A percentile compares a stretch with the other conserved stretches of the same genome.
phyloP scores from a whole-genome alignment of 2,888 invertebrate species.

The Sminthurides aquaticus region DNA sequence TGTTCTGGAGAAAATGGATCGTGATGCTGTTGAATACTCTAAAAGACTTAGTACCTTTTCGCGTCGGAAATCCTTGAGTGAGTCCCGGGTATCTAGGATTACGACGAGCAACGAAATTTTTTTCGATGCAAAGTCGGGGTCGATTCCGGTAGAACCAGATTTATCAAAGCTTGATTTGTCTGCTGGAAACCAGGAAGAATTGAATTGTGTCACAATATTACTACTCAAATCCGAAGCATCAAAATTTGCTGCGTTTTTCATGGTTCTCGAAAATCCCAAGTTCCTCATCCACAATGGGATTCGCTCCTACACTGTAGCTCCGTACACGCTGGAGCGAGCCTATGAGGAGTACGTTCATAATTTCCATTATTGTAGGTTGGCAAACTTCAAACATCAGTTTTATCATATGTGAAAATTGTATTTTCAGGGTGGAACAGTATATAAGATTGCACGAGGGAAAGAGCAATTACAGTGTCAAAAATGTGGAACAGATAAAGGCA shows the following conservation, averaged over 20 bases:
- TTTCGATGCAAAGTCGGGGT: neutral
- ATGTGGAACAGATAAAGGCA: neutral
- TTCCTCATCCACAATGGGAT: neutral
- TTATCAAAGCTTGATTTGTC: conserved; percentile 3
- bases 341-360: conserved; percentile 12
- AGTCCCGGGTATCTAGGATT: neutral
- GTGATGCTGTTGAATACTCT: neutral
- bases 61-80: too few relatives aligned
- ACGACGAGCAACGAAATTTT: neutral
- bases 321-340: conserved; percentile 4
- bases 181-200: neutral
- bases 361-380: too few relatives aligned
- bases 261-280: neutral
- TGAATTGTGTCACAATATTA: neutral
- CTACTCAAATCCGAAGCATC: neutral
- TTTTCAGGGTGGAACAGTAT: conserved; percentile 9
- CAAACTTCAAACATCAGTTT: too few relatives aligned
- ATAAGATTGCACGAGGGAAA: conserved; percentile 8
- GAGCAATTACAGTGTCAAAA: neutral
- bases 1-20: neutral
- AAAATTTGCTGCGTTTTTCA: conserved; percentile 1
- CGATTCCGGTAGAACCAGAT: neutral
- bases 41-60: neutral
- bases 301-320: neutral
- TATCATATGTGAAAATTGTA: too few relatives aligned